phyloP scores from a whole-genome alignment of 2,888 invertebrate genomes.

The Limenitis camilla region DNA sequence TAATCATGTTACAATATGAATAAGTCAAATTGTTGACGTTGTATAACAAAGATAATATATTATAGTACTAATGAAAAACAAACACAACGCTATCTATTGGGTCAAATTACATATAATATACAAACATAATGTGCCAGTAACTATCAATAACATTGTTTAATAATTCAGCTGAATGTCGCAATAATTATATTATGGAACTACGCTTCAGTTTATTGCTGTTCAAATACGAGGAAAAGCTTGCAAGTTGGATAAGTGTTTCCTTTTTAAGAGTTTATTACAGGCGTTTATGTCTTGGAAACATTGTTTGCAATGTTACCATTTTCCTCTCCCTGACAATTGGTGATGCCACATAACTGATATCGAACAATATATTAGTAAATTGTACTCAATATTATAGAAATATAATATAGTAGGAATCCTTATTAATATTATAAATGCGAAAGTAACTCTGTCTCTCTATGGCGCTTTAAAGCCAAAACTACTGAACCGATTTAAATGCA shows the following conservation, averaged over 20 bases:
- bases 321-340: not conserved
- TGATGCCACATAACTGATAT: no score
- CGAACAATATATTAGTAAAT: no score
- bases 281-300: not conserved
- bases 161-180: not conserved
- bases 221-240: conserved; percentile 1
- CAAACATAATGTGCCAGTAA: not conserved
- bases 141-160: not conserved
- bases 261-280: conserved; percentile 5
- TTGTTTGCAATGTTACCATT: not conserved
- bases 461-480: no score
- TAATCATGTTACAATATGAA: no score
- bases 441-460: no score
- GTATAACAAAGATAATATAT: no score
- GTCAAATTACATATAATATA: not conserved
- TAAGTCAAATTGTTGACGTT: no score
- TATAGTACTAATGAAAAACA: no score
- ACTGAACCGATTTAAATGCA: no score
- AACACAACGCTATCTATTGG: not conserved
- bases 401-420: no score
- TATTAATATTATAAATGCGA: no score
- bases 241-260: conserved; percentile 15
- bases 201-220: not conserved
- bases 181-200: not conserved
- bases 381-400: no score